Conservation (phyloP, 2,113 vertebrate genomes). For the Arvicanthis niloticus region DNA sequence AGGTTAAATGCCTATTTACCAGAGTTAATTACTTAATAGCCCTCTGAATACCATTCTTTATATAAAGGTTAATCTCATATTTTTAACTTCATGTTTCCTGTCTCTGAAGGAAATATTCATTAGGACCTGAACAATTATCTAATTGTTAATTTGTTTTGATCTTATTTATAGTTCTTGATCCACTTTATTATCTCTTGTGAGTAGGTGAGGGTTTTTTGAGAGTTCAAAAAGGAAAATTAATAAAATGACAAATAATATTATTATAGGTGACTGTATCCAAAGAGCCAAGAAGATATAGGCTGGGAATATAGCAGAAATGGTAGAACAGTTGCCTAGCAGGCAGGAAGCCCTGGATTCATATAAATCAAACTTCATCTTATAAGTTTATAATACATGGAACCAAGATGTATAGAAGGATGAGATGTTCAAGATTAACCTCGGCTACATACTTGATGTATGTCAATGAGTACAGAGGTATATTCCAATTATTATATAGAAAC, state of each 20-base stretch:
- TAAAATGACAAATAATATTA: not conserved
- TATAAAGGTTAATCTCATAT: constrained; percentile 81
- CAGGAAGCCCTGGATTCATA: not conserved
- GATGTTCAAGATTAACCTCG: not conserved
- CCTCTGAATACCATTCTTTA: constrained; percentile 83
- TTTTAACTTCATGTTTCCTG: constrained; percentile 78
- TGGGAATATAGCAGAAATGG: not conserved
- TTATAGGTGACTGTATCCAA: not conserved
- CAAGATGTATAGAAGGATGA: not conserved
- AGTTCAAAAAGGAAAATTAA: constrained; percentile 44
- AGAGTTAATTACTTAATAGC: constrained; percentile 83
- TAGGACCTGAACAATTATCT: constrained; percentile 78
- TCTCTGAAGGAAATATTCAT: constrained; percentile 79
- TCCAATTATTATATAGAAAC: not conserved
- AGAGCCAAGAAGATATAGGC: not conserved
- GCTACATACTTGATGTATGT: not conserved
- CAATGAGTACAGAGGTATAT: not conserved
- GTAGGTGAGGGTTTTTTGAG: constrained; percentile 22
- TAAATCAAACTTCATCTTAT: not conserved
- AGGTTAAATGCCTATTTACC: constrained; percentile 83
- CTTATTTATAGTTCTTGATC: constrained; percentile 75
- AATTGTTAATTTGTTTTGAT: constrained; percentile 80
- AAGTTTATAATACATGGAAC: not conserved
- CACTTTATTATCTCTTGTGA: constrained; percentile 65
- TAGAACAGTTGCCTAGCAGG: not conserved